Evolutionary conservation across 2,797 vertebrate species (phyloP), one percentile per base, ranked within the genome.

Genomic region (Ctenopoma multispine): DNA sequence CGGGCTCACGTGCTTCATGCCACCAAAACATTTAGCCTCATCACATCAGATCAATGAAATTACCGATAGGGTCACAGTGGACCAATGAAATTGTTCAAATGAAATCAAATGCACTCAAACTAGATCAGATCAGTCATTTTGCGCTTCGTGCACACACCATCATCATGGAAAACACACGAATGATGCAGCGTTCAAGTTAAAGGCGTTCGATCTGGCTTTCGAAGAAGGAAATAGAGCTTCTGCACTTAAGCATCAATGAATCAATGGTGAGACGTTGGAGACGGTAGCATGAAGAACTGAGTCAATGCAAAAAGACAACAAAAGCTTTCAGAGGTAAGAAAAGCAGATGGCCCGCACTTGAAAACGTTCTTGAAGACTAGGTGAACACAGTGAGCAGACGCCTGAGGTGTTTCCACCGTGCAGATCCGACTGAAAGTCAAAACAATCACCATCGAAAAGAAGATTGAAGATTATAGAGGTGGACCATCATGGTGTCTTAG

Each of bases 361-460:
- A 72, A 65, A 49, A 64, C 12, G 0, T 41, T 43, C 55, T 69
- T 11, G 47, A 75, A 27, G 59, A 47, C 61, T 70, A 56, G 57
- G 66, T 58, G 8, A 65, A 64, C 72, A 62, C 56, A 67, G 51
- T 74, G 69, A 72, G 68, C 47, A 57, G 5, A 7, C 4, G 10
- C 69, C 69, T 1, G 40, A n/a, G 50, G 56, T 66, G 66, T 70
- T 27, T 67, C 58, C 46, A 53, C 65, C 1, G 8, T 72, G 18
- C 72, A 73, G 24, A 65, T 77, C 60, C 3, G 13, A 46, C 72
- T 63, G 62, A 71, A 71, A 24, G 58, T 58, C 4, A 59, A 63
- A 63, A 4, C 24, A 67, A 59, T 60, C 36, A 43, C 59, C 31
- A 43, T 7, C 5, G 2, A 63, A 50, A 72, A 1, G 48, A 68